Conservation (phyloP, 2,888 invertebrate species). For the Cephus rjabovi region DNA sequence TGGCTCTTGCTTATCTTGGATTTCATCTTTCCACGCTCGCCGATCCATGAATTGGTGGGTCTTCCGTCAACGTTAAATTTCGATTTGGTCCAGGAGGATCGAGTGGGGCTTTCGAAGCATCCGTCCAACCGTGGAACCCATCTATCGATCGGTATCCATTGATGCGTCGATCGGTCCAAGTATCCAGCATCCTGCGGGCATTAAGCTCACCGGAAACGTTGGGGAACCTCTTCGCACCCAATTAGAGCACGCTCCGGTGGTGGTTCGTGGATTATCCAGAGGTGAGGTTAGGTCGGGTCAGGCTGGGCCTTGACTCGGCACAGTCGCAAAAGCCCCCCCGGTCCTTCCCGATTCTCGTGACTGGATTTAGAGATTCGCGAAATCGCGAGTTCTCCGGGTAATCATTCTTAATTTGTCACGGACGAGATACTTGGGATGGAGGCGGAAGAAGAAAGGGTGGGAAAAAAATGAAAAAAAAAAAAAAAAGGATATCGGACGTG, state of each 20-base stretch:
- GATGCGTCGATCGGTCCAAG: not conserved
- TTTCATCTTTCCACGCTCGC: not conserved
- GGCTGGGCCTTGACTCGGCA: not conserved
- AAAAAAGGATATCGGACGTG: not conserved
- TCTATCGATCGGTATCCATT: not conserved
- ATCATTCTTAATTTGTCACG: not conserved
- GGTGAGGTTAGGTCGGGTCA: not conserved
- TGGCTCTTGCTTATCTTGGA: not conserved
- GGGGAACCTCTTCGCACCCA: conserved; percentile 10
- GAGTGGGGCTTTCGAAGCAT: not conserved
- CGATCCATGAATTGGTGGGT: not conserved
- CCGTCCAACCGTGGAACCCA: not conserved
- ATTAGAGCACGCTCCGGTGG: conserved; percentile 20
- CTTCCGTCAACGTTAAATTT: not conserved
- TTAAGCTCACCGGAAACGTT: not conserved
- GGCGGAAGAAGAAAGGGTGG: not conserved
- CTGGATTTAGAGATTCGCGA: not conserved
- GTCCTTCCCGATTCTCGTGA: not conserved
- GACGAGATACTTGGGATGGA: not conserved
- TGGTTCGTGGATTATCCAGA: not conserved
- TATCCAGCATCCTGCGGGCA: not conserved
- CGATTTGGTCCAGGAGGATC: not conserved
- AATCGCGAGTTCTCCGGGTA: not conserved
- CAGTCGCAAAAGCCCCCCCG: not conserved
- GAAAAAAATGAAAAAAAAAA: not conserved